Percentiles rank a stretch among this genome's conserved stretches.
phyloP scores from a whole-genome alignment of 2,797 vertebrate genomes.

The Aphelocoma californica region DNA sequence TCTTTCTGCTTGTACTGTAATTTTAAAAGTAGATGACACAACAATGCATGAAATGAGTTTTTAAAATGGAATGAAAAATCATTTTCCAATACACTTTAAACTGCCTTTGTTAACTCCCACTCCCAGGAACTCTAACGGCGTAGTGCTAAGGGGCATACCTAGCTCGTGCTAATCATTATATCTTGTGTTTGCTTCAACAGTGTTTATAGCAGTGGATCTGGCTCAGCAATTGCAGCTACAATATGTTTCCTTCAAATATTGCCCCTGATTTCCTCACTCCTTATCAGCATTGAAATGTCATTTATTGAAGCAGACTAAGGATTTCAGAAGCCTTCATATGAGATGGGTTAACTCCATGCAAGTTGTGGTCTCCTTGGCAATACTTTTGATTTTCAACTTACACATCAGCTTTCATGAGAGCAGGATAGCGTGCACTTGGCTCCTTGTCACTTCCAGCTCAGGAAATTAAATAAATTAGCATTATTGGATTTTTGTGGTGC shows the following conservation, averaged over 20 bases:
- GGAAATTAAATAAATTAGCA: constrained; percentile 62
- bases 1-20: constrained; percentile 58
- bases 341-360: neutral
- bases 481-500: constrained; percentile 39
- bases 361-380: neutral
- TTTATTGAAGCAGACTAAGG: neutral
- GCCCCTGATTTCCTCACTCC: neutral
- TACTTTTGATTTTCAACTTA: constrained; percentile 36
- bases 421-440: neutral
- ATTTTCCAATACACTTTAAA: constrained; percentile 57
- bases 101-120: constrained; percentile 48
- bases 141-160: constrained; percentile 23
- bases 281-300: constrained; percentile 12
- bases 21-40: constrained; percentile 70
- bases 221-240: neutral
- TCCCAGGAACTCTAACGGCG: constrained; percentile 31
- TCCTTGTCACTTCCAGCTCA: constrained; percentile 34
- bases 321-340: constrained; percentile 7
- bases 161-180: neutral
- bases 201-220: neutral
- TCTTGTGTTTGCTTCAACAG: neutral
- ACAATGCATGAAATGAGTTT: constrained; percentile 74
- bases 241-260: constrained; percentile 7
- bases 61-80: constrained; percentile 68
- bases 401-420: constrained; percentile 31